These are phyloP conservation scores for Saxidomus purpurata DNA, from an alignment of 1,140 invertebrate genomes.

Conservation along the genomic window DNA sequence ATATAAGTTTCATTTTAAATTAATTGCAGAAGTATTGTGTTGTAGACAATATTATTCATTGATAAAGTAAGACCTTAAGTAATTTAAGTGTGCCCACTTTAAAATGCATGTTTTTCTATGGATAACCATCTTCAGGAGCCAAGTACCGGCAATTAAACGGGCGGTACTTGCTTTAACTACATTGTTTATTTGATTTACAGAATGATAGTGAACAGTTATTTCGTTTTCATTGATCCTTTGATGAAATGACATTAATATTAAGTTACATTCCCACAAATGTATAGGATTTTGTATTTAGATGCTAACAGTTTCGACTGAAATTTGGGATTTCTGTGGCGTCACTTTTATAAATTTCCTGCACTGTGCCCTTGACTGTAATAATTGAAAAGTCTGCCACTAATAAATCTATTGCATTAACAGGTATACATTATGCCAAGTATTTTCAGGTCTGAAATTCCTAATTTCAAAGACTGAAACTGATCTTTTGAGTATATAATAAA, in stretches of 20 bases:
- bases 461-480: no score
- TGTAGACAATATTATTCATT: slow-evolving; percentile 27
- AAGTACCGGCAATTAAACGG: slow-evolving; percentile 11
- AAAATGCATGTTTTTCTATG: not conserved
- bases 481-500: no score
- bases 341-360: not conserved
- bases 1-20: no score
- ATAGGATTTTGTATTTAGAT: not conserved
- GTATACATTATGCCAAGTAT: no score
- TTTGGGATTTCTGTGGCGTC: not conserved
- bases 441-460: no score
- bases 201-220: not conserved
- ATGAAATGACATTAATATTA: not conserved
- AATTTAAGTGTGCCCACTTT: slow-evolving; percentile 19
- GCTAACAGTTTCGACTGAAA: not conserved
- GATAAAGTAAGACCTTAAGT: not conserved
- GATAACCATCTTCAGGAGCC: slow-evolving; percentile 8
- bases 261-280: not conserved
- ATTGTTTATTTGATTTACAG: slow-evolving; percentile 24
- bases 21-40: not conserved
- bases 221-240: not conserved
- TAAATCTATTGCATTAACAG: no score
- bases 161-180: not conserved
- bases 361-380: no score
- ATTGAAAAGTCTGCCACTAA: no score